Percentiles rank a stretch among this genome's conserved stretches.
phyloP scores from a whole-genome alignment of 2,797 vertebrate species.

The Sebastiscus albofasciatus region DNA sequence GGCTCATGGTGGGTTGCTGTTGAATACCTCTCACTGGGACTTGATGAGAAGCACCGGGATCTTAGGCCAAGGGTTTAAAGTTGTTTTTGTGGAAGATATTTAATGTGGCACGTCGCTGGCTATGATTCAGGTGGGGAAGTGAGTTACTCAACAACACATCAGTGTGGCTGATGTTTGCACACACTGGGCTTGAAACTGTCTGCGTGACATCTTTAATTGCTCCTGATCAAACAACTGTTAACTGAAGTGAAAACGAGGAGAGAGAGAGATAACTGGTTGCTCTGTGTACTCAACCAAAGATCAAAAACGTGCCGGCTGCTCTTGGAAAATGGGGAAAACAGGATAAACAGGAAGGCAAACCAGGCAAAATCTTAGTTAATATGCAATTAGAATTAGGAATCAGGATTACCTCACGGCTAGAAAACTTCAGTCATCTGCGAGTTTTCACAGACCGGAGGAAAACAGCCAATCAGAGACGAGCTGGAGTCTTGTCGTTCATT shows the following conservation, averaged over 20 bases:
- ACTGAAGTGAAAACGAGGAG: not conserved
- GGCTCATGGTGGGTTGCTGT: conserved; percentile 18
- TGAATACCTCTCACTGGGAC: not conserved
- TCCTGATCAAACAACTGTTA: not conserved
- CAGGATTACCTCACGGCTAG: too few relatives aligned
- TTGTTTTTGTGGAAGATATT: conserved; percentile 12
- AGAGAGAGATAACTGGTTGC: too few relatives aligned
- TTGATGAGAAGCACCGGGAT: not conserved
- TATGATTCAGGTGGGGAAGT: conserved; percentile 15
- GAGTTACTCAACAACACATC: not conserved
- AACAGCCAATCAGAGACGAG: too few relatives aligned
- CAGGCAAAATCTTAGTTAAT: too few relatives aligned
- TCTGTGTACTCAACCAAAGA: too few relatives aligned
- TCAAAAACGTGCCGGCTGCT: too few relatives aligned
- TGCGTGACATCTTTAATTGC: not conserved
- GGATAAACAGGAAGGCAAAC: too few relatives aligned
- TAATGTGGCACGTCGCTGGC: not conserved
- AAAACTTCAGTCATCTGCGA: too few relatives aligned
- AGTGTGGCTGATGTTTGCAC: not conserved
- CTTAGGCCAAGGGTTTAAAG: not conserved
- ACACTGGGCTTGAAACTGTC: not conserved
- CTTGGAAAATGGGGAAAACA: too few relatives aligned
- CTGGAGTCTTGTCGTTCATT: too few relatives aligned
- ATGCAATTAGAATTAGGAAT: too few relatives aligned
- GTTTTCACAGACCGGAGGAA: too few relatives aligned